Base-by-base conservation (phyloP, 2,113 vertebrate species). In the Agelaius phoeniceus region DNA sequence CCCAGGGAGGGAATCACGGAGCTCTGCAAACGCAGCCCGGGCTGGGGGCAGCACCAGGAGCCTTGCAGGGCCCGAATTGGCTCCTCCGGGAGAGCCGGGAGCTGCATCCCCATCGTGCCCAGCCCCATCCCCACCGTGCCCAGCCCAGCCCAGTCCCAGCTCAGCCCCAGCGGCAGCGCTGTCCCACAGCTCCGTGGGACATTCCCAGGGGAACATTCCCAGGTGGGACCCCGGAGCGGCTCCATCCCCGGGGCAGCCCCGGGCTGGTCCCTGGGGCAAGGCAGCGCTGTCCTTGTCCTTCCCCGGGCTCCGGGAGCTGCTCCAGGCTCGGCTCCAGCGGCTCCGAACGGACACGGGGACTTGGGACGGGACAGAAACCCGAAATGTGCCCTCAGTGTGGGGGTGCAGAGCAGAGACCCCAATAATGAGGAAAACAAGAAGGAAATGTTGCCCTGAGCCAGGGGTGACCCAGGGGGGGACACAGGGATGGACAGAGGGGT, bases 221-320 rank as follows among this genome's bases (percentile, higher is more conserved):
- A 27, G 26, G 26, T 15, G 7, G 0, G 69, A 3, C 18, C 6
- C 0, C 10, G n/a, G 33, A 2, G 17, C 6, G 0, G 33, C 58
- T 63, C 54, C 4, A 0, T 26, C 30, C 44, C 43, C 10, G 0
- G 4, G 23, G 1, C 24, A 67, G 52, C 43, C 44, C 73, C 48
- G 3, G 79, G 17, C 68, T 0, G 87, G 65, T 57, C 20, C 24
- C 69, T 6, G 10, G 89, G 86, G 8, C 76, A 23, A 62, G 46
- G 52, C 3, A 41, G 67, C 20, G 39, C 30, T 35, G 73, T 6
- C 73, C 93, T 51, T 39, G 73, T 6, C 73, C 91, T 46, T 23
- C 27, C 16, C 2, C 28, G 0, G 35, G 19, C 61, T 39, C 71
- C 4, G 12, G 5, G 31, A 72, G 77, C 89, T 3, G 54, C 71